Evolutionary conservation across 2,113 vertebrate genomes (phyloP), one percentile per base, ranked within the genome.

Genomic region (Semicossyphus pulcher): DNA sequence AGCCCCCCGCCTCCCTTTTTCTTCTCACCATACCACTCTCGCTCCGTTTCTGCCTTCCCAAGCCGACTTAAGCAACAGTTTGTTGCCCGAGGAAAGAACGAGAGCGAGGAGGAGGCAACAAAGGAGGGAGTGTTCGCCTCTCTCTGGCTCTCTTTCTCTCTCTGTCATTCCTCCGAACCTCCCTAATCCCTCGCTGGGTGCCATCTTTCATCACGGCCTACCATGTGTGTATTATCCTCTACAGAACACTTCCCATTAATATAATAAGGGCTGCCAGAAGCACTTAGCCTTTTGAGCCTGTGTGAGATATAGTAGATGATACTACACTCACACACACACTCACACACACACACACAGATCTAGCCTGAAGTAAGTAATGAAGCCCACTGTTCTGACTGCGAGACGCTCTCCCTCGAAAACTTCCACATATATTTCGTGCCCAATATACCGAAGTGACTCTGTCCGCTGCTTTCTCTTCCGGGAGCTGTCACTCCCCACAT

Each of bases 191-290:
- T 85, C 10, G 58, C 89, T 86, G 76, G 81, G 76, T 89, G 85
- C 89, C 91, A 90, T 92, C 86, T 92, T 89, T 94, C 88, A 91
- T 91, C 89, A 81, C n/a, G 3, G 78, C 74, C 68, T 78, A 81
- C 86, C 82, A 74, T 81, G 66, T 91, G 90, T 81, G 72, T 88
- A 88, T 89, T 90, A 89, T 86, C 85, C 84, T 81, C 71, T 82
- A 88, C 85, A 88, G 72, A 90, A 89, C 85, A 85, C 84, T 92
- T 93, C 87, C 90, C 86, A 86, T 91, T 87, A 81, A 87, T 87
- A 90, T 89, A 88, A 90, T 85, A 65, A 83, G 82, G 71, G 83
- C 83, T 87, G 89, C 86, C 89, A 88, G 73, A 84, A 90, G 80
- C 88, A 89, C 88, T 91, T 88, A 86, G 73, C 73, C 68, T 67